Evolutionary conservation across 1,140 invertebrate genomes (phyloP).

Genomic region (Alviniconcha marisindica): DNA sequence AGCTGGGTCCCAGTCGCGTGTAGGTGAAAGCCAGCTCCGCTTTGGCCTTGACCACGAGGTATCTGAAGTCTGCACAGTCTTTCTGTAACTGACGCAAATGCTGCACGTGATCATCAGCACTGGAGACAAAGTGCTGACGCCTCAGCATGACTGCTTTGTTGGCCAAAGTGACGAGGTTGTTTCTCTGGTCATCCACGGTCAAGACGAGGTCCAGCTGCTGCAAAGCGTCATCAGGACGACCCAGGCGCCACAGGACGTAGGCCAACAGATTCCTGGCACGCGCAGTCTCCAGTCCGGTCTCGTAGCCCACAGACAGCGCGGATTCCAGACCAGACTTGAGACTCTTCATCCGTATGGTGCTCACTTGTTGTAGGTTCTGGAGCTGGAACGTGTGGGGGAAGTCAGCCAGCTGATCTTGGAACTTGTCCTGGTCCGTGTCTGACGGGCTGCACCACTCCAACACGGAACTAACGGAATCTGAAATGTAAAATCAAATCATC

Average conservation of each 20-base stretch:
- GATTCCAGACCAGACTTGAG: background rate
- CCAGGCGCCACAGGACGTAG: background rate
- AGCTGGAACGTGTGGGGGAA: slow-evolving; percentile 22
- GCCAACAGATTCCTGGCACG: background rate
- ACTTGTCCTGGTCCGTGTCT: background rate
- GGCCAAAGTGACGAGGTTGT: slow-evolving; percentile 18
- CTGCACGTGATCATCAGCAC: background rate
- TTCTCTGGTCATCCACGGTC: background rate
- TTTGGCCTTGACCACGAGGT: slow-evolving; percentile 18
- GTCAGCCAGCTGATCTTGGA: background rate
- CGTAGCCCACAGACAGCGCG: background rate
- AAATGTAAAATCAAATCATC: too few relatives aligned
- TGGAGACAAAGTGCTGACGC: too few relatives aligned
- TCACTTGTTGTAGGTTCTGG: background rate
- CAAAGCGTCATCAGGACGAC: background rate
- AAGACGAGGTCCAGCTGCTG: background rate
- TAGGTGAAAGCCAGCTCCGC: slow-evolving; percentile 4
- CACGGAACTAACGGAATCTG: too few relatives aligned
- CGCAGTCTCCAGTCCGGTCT: background rate
- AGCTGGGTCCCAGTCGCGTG: slow-evolving; percentile 11
- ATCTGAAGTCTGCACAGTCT: background rate
- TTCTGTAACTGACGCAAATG: background rate
- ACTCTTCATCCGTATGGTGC: background rate
- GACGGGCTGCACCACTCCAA: background rate
- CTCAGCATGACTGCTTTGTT: background rate